Evolutionary conservation across 2,113 vertebrate species (phyloP).

Genomic region (Dicrurus megarhynchus): DNA sequence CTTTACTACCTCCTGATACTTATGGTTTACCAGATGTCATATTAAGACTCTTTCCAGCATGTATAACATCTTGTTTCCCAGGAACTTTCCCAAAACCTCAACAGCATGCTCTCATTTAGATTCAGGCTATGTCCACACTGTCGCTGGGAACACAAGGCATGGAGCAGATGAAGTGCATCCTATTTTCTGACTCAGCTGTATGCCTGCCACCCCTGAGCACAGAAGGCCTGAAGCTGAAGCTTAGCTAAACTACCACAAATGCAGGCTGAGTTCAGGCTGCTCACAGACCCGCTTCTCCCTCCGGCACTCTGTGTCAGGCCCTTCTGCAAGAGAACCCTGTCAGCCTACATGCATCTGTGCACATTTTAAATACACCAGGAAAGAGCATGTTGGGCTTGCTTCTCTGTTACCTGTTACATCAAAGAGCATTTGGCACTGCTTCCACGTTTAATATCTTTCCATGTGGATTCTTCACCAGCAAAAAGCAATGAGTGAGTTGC

Average conservation of each 20-base stretch:
- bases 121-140: neutral
- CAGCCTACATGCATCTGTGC: neutral
- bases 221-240: neutral
- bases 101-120: neutral
- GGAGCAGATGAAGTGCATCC: neutral
- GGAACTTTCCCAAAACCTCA: neutral
- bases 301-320: neutral
- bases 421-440: neutral
- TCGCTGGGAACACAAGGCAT: neutral
- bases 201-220: neutral
- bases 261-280: neutral
- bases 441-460: neutral
- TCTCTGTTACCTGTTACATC: neutral
- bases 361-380: neutral
- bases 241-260: neutral
- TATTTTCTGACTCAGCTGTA: neutral
- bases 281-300: neutral
- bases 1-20: neutral
- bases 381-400: neutral
- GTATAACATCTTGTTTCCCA: neutral
- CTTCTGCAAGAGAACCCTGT: neutral
- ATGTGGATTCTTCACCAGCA: neutral
- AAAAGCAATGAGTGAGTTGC: neutral
- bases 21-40: neutral
- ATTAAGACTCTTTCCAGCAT: neutral